Evolutionary conservation across 1,140 invertebrate genomes (phyloP).

Genomic region (Marisa cornuarietis): DNA sequence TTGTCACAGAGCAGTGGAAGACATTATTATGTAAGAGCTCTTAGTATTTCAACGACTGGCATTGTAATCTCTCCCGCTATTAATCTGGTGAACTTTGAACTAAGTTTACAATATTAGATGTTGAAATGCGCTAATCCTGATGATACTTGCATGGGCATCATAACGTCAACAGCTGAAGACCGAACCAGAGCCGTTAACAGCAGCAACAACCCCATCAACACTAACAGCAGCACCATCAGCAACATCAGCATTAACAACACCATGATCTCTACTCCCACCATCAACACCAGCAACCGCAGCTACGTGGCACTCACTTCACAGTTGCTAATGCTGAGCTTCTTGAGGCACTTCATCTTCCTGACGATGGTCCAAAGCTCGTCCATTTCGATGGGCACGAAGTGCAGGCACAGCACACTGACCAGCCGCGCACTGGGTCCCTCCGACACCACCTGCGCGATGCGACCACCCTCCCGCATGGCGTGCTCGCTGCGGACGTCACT

Average conservation of each 20-base stretch:
- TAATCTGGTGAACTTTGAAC: too few relatives aligned
- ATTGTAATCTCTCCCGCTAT: too few relatives aligned
- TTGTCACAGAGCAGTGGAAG: too few relatives aligned
- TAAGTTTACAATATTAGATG: too few relatives aligned
- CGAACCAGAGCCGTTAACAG: not conserved
- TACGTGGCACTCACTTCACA: conserved; percentile 48
- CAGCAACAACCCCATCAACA: not conserved
- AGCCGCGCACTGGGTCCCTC: conserved; percentile 24
- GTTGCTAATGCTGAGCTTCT: conserved; percentile 58
- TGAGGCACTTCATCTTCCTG: conserved; percentile 42
- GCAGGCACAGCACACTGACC: conserved; percentile 52
- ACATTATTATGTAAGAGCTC: too few relatives aligned
- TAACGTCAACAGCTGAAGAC: not conserved
- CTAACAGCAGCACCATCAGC: not conserved
- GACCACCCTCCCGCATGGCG: conserved; percentile 48
- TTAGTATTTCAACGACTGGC: too few relatives aligned
- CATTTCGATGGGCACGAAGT: conserved; percentile 57
- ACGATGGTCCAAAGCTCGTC: conserved; percentile 57
- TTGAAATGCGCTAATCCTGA: too few relatives aligned
- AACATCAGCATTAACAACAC: not conserved
- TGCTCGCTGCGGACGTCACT: conserved; percentile 51
- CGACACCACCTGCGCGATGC: conserved; percentile 37
- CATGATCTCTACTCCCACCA: not conserved
- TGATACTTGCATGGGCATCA: too few relatives aligned
- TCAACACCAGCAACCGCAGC: not conserved